Evolutionary conservation across 2,888 invertebrate species (phyloP).

Genomic region (Bembecia ichneumoniformis): DNA sequence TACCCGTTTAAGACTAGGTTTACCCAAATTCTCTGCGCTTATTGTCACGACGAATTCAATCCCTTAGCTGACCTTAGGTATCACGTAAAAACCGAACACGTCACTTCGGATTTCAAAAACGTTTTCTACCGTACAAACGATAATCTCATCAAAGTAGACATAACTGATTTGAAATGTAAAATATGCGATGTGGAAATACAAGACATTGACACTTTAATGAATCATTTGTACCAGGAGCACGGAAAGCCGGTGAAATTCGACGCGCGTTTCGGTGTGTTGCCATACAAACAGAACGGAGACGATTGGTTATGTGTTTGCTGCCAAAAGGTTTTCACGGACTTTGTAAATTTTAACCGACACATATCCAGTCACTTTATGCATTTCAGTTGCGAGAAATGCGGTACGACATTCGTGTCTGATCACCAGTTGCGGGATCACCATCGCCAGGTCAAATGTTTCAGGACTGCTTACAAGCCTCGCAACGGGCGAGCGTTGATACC

Average conservation of each 20-base stretch:
- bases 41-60: conserved; percentile 52
- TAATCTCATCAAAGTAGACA: conserved; percentile 57
- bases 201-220: conserved; percentile 50
- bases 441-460: conserved; percentile 55
- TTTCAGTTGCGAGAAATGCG: conserved; percentile 56
- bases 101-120: conserved; percentile 46
- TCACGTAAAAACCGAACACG: conserved; percentile 49
- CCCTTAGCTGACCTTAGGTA: conserved; percentile 37
- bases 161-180: conserved; percentile 55
- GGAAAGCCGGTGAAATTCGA: conserved; percentile 53
- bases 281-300: conserved; percentile 47
- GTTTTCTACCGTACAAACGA: conserved; percentile 59
- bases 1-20: conserved; percentile 61
- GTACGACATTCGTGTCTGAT: conserved; percentile 53
- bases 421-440: conserved; percentile 53
- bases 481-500: conserved; percentile 49
- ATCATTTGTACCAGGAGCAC: conserved; percentile 45
- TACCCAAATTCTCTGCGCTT: conserved; percentile 56
- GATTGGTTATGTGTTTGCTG: conserved; percentile 54
- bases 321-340: conserved; percentile 38
- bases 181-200: conserved; percentile 38
- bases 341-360: conserved; percentile 51
- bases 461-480: conserved; percentile 52
- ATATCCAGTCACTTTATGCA: conserved; percentile 56
- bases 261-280: conserved; percentile 51